Base-by-base conservation (phyloP, 2,113 vertebrate species). In the Cebus imitator region DNA sequence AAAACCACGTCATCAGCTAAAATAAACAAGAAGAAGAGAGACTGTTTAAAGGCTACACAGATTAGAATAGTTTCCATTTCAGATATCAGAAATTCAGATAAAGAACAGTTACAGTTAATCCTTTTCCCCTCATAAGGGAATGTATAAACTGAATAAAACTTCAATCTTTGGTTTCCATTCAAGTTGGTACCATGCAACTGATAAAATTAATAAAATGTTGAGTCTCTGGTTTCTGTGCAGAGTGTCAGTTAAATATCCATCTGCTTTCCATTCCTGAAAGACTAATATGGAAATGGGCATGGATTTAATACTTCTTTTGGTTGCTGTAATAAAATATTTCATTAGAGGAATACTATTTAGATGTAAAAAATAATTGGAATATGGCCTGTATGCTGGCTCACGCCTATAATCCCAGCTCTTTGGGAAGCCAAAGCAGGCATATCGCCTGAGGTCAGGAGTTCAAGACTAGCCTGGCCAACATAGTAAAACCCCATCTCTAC, bases 171-270 rank as follows among this genome's bases (percentile, higher is more conserved):
- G 90, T 91, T 91, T 97, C 95, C 66, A 96, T 95, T 97, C 92
- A 97, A 75, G 76, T 73, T 97, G 83, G 91, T 58, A 81, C 72
- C 40, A 79, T 52, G 75, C 87, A 95, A 86, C 86, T 88, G 87
- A 95, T 94, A 96, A 96, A 89, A 97, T 91, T 96, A 96, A 96
- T 91, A 95, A 93, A 96, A 90, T n/a, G 48, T 70, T 50, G 73
- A 83, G 75, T 50, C 52, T 95, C 76, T 94, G 88, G 43, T 84
- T 97, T 94, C 95, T 93, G 37, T 66, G 85, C 43, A 76, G 93
- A 81, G 30, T 75, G 78, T 96, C 95, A 96, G 92, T 86, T 70
- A 94, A 97, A 90, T 55, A 86, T 81, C 73, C 94, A 91, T 93
- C 88, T 93, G 83, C 90, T 57, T 75, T 61, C 91, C 91, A 87